Evolutionary conservation across 2,797 vertebrate species (phyloP).

Genomic region (Parauchenoglanis ngamensis): DNA sequence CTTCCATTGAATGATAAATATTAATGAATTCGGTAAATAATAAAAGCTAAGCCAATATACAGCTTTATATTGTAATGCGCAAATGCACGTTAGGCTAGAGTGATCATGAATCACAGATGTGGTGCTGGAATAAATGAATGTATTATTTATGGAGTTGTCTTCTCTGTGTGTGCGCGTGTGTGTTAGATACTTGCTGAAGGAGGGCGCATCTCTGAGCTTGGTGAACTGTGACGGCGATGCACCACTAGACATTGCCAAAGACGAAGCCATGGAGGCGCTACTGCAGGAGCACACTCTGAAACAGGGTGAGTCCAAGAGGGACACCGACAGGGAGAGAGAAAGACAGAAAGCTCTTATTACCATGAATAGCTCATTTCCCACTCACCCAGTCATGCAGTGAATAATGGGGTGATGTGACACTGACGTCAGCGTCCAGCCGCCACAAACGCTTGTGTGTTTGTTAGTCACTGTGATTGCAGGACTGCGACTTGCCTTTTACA

Average conservation of each 20-base stretch:
- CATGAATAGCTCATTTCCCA: constrained; percentile 22
- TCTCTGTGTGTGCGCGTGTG: neutral
- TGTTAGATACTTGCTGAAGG: constrained; percentile 82
- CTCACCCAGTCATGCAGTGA: constrained; percentile 10
- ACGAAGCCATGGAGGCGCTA: constrained; percentile 84
- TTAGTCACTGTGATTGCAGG: constrained; percentile 15
- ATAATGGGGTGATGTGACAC: neutral
- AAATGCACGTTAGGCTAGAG: neutral
- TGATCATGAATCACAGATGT: neutral
- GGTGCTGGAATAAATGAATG: neutral
- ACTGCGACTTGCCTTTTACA: neutral
- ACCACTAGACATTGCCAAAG: constrained; percentile 87
- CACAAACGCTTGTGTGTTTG: constrained; percentile 2
- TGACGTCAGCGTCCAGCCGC: constrained; percentile 7
- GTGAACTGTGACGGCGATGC: constrained; percentile 92
- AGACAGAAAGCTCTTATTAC: constrained; percentile 1
- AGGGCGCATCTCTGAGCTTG: constrained; percentile 79
- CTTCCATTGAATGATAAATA: neutral
- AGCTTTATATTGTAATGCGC: neutral
- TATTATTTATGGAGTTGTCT: neutral
- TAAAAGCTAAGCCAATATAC: neutral
- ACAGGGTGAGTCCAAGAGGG: constrained; percentile 70
- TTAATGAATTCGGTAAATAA: neutral
- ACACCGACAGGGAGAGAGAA: neutral
- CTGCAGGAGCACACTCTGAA: constrained; percentile 77